Percentiles rank a stretch among this genome's conserved stretches.
Evolutionary conservation across 2,797 vertebrate species (phyloP).

Genomic region (Rhinogobio ventralis): DNA sequence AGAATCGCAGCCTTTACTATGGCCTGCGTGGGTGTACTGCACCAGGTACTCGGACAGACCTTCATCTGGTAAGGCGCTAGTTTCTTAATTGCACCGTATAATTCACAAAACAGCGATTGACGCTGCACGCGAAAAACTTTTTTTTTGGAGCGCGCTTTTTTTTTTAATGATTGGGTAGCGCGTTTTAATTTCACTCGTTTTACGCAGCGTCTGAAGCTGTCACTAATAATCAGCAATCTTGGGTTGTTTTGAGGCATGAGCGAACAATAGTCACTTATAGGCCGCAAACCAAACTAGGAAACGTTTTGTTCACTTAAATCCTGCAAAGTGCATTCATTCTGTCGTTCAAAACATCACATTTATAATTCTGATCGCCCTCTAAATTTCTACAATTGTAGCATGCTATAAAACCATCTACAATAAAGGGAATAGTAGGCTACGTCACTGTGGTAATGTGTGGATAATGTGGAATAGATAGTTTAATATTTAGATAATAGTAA

Average conservation of each 20-base stretch:
- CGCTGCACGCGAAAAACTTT: not conserved
- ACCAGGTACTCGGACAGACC: slow-evolving; percentile 96
- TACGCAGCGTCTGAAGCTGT: not conserved
- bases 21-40: slow-evolving; percentile 98
- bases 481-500: not conserved
- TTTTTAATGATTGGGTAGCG: not conserved
- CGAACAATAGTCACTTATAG: not conserved
- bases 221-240: not conserved
- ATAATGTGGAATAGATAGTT: not conserved
- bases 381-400: not conserved
- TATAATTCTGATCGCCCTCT: not conserved
- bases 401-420: not conserved
- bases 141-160: not conserved
- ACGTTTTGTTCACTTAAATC: not conserved
- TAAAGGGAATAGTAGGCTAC: not conserved
- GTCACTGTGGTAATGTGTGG: not conserved
- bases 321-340: not conserved
- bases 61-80: slow-evolving; percentile 92
- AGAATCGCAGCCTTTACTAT: slow-evolving; percentile 88
- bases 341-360: not conserved
- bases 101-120: not conserved
- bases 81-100: slow-evolving; percentile 39
- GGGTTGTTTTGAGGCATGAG: not conserved
- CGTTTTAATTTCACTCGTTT: not conserved
- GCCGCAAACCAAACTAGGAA: slow-evolving; percentile 8